Evolutionary conservation across 2,888 invertebrate species (phyloP), one percentile per base, ranked within the genome.

Genomic region (Elysia crispata): DNA sequence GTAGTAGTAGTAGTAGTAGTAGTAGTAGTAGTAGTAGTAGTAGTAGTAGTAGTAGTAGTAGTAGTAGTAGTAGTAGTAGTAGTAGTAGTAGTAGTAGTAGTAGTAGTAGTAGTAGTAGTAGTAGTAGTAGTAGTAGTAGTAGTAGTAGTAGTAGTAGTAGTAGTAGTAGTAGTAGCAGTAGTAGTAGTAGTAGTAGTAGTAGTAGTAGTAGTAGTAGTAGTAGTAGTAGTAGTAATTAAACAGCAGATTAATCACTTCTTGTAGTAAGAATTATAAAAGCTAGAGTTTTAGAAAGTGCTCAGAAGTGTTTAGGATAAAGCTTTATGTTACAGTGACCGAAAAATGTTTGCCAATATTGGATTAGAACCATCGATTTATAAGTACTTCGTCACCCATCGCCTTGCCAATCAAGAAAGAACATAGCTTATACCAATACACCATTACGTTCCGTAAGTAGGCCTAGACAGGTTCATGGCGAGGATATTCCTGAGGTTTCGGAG

Each of bases 101-200:
- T 64, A 64, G 23, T n/a, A 64, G 23, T 64, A 64, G 23, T 64
- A 64, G 23, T 64, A n/a, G 23, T 64, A 64, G 25, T 64, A 64
- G 23, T 64, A 64, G 23, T 64, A 64, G 23, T 64, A 64, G 18
- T 15, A 54, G 54, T 15, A 54, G 54, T 15, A 54, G 54, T 15
- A 54, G 54, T 15, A 54, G 54, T 15, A 54, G 54, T 15, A 54
- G 54, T 15, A 54, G 54, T 15, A 54, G 64, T 64, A 64, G 64
- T 64, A 64, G 64, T 64, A 64, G 64, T 64, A 64, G 64, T 64
- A 64, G 64, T 64, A 64, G 64, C 25, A 64, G 64, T 64, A 64
- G 64, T 64, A 64, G 64, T 64, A 64, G 64, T 64, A 64, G 64
- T 64, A 64, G 64, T 64, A 64, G 64, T 64, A 64, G 64, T 64